phyloP scores from a whole-genome alignment of 1,140 invertebrate genomes.

The Grapholita molesta region DNA sequence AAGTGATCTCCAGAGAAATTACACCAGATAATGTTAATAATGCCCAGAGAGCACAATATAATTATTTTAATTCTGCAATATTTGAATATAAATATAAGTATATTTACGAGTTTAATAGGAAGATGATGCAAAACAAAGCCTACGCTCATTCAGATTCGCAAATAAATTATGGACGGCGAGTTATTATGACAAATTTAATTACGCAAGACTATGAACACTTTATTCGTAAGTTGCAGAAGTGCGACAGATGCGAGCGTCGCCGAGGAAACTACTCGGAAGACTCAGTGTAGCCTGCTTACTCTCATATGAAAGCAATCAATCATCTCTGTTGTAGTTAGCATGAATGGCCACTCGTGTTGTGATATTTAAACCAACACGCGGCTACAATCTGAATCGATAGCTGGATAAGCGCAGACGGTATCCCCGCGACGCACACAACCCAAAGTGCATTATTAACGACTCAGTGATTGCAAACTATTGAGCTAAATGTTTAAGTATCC shows the following conservation, averaged over 20 bases:
- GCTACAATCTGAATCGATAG: neutral
- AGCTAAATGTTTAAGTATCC: conserved; percentile 28
- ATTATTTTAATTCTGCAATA: conserved; percentile 31
- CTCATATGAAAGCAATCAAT: neutral
- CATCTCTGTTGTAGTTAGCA: neutral
- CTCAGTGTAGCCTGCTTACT: neutral
- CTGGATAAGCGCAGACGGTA: neutral
- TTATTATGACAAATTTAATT: conserved; percentile 19
- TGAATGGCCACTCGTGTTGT: neutral
- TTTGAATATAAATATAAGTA: conserved; percentile 39
- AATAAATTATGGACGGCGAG: conserved; percentile 33
- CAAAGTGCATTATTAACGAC: conserved; percentile 64
- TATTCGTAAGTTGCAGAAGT: conserved; percentile 2
- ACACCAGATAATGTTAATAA: conserved; percentile 60
- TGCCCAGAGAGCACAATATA: conserved; percentile 44
- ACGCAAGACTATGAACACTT: conserved; percentile 9
- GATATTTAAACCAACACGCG: neutral
- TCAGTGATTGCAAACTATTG: conserved; percentile 42
- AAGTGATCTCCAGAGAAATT: conserved; percentile 32
- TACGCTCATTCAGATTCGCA: conserved; percentile 24
- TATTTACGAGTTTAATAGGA: conserved; percentile 37
- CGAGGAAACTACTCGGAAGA: neutral
- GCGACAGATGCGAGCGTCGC: neutral
- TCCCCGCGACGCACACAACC: conserved; percentile 29
- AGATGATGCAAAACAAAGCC: conserved; percentile 32